Evolutionary conservation across 1,140 invertebrate species (phyloP).

Genomic region (Colletes latitarsis): DNA sequence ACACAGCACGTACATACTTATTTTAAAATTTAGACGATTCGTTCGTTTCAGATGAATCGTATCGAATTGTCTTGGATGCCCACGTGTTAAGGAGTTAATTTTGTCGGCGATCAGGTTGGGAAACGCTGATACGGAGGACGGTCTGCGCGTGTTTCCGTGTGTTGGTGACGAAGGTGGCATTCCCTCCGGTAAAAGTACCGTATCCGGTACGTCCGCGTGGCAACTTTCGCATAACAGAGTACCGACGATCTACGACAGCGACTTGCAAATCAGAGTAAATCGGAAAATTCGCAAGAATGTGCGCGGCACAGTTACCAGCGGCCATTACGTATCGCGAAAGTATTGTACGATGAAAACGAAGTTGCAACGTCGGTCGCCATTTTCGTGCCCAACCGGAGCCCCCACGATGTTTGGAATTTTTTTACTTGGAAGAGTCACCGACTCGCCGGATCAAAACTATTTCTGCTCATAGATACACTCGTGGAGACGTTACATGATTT

Average conservation of each 20-base stretch:
- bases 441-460: not conserved
- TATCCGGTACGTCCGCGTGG: conserved; percentile 47
- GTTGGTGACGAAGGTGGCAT: conserved; percentile 34
- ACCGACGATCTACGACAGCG: conserved; percentile 7
- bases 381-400: not conserved
- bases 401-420: too few species aligned
- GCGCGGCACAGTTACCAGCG: not conserved
- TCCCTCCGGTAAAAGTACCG: conserved; percentile 55
- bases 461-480: not conserved
- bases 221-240: conserved; percentile 46
- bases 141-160: conserved; percentile 29
- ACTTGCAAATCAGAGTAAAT: conserved; percentile 18
- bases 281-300: not conserved
- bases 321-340: not conserved
- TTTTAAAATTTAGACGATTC: too few species aligned
- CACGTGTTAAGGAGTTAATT: too few species aligned
- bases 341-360: not conserved
- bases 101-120: conserved; percentile 7
- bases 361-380: not conserved
- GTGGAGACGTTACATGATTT: too few species aligned
- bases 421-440: too few species aligned
- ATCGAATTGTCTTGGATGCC: too few species aligned
- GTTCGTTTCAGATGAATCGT: too few species aligned
- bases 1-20: too few species aligned
- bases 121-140: conserved; percentile 14